A percentile compares a stretch with the other conserved stretches of the same genome.
These are phyloP conservation scores for Megalops atlanticus DNA, from an alignment of 2,113 vertebrate species.

Conservation along the genomic window DNA sequence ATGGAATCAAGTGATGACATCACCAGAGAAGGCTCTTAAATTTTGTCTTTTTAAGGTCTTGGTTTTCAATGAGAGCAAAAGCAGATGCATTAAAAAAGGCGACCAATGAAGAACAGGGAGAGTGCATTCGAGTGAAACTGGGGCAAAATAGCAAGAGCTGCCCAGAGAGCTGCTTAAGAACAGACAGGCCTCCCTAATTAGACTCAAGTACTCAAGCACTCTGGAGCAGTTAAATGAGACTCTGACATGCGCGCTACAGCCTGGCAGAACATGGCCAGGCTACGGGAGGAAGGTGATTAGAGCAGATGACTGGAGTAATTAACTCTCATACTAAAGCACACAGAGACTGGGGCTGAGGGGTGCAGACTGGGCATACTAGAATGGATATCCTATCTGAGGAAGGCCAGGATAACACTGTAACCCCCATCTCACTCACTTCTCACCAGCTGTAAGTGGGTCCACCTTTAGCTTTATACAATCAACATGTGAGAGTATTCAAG, in stretches of 20 bases:
- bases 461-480: no score
- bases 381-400: conserved; percentile 36
- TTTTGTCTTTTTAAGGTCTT: no score
- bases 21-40: not conserved
- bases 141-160: conserved; percentile 47
- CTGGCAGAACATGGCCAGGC: conserved; percentile 63
- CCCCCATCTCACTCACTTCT: no score
- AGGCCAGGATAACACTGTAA: no score
- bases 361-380: conserved; percentile 37
- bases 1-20: not conserved
- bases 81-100: not conserved
- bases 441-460: not conserved
- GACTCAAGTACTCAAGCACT: conserved; percentile 68
- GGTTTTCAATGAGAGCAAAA: not conserved
- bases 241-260: not conserved
- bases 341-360: conserved; percentile 57
- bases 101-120: not conserved
- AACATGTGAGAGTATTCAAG: no score
- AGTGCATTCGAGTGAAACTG: not conserved
- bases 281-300: conserved; percentile 70
- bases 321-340: conserved; percentile 79
- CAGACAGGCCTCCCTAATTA: conserved; percentile 76
- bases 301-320: conserved; percentile 82
- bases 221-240: conserved; percentile 71
- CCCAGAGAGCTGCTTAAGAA: conserved; percentile 59